These are phyloP conservation scores for Mormyrus hasselquistii DNA, from an alignment of 2,797 vertebrate genomes.

Conservation along the genomic window DNA sequence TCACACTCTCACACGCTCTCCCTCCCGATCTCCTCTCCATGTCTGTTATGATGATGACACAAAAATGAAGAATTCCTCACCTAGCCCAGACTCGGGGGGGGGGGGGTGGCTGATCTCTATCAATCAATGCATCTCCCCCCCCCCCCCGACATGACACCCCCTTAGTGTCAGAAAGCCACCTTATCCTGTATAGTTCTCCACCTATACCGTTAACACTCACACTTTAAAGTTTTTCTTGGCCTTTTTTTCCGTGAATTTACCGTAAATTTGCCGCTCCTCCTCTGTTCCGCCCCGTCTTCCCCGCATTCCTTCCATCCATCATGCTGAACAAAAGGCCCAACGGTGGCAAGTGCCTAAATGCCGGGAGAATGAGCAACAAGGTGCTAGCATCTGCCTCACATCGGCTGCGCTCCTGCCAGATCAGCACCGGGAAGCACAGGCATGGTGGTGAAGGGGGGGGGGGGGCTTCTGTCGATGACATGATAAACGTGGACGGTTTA, in stretches of 20 bases:
- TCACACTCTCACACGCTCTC: no score
- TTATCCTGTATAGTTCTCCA: neutral
- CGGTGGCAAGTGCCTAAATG: neutral
- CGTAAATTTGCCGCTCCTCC: neutral
- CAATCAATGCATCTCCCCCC: no score
- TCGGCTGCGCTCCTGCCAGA: neutral
- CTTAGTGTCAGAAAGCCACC: neutral
- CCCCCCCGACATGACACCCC: neutral
- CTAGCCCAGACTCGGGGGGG: neutral
- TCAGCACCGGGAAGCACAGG: neutral
- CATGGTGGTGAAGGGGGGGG: no score
- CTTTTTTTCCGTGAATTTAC: neutral
- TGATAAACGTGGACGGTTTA: neutral
- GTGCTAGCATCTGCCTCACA: neutral
- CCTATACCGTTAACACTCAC: neutral
- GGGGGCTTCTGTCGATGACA: neutral
- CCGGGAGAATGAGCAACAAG: neutral
- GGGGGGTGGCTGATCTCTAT: no score
- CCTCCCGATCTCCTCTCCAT: no score
- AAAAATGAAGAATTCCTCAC: neutral
- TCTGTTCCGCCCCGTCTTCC: neutral
- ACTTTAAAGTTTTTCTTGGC: neutral
- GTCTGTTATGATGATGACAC: neutral
- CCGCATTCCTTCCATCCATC: neutral
- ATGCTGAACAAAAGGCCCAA: neutral